Evolutionary conservation across 2,888 invertebrate genomes (phyloP), one percentile per base, ranked within the genome.

Genomic region (Platynereis dumerilii): DNA sequence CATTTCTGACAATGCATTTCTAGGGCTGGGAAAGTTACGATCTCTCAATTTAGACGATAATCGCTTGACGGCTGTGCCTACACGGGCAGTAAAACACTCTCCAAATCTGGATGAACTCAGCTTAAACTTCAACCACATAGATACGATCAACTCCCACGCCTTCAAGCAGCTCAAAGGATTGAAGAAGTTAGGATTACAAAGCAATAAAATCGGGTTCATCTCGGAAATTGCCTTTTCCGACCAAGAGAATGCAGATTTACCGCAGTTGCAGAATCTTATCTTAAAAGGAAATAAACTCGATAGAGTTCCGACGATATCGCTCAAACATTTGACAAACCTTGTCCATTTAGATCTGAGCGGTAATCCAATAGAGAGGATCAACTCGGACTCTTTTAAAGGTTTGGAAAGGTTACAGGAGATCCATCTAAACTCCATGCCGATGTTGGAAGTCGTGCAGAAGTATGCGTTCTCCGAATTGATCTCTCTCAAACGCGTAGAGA

Each of bases 401-500:
- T 58, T 68, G 24, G 15, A 27, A 22, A 53, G 56, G 20, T 48
- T 68, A 7, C 42, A 55, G 10, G 15, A 26, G 1, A 53, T 68
- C 24, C 22, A 53, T 28, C 42, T 68, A 12, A 65, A 48, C 55
- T 39, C 65, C 22, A 45, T 68, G 53, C 62, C 68, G 20, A 45
- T 45, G 17, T 48, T 68, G 53, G 45, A 57, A 34, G 45, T 56
- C 7, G 57, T 68, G 20, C 60, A 56, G n/a, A 58, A 65, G 15
- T 58, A 54, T 42, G 61, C 68, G 5, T 65, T 68, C 28, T 61
- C 65, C 0, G 62, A 58, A 28, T 58, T 65, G 2, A 26, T 12
- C 15, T 39, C 44, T 34, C 52, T 68, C 12, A 17, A 58, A 26
- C 28, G 44, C 3, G 24, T 68, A 1, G 58, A 58, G 24, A 44